Evolutionary conservation across 2,888 invertebrate species (phyloP), one percentile per base, ranked within the genome.

Genomic region (Endotricha flammealis): DNA sequence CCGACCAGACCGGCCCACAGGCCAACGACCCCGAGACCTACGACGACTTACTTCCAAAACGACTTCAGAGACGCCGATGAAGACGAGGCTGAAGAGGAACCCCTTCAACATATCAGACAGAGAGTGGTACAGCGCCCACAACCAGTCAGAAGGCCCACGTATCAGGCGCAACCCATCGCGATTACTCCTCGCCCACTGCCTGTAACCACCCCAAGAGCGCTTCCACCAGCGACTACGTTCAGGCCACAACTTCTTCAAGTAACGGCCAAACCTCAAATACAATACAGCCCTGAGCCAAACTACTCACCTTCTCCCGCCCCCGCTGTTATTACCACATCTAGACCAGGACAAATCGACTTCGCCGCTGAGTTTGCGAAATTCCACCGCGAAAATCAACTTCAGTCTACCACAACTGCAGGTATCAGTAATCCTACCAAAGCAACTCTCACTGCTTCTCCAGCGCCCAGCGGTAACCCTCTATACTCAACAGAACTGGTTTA

Each of bases 401-500:
- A 88, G 46, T 88, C 87, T 40, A 89, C 89, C 36, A 89, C 82
- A 35, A 75, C 66, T 0, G 65, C 76, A 3, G 61, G 59, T 5
- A 63, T 72, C n/a, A 57, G 71, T n/a, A 68, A 61, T 36, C 65
- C 78, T 9, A 64, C 82, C 1, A 86, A 82, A 50, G 55, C 76
- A 23, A 76, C 73, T 42, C 52, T 46, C 29, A 72, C 63, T 27
- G 59, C 76, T 10, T 64, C 76, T 13, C 72, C 87, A 25, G 57
- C 62, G 13, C 78, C 80, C 1, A 86, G 88, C 17, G 85, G 87
- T 34, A 89, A 91, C 50, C 92, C 93, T 39, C 88, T 93, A 36
- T 94, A 94, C 73, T 92, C 93, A 32, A 93, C 93, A 12, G 93
- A 94, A 62, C 79, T 94, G 16, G 89, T 94, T 0, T 94, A 89